These are phyloP conservation scores for Sminthurides aquaticus DNA, from an alignment of 2,888 invertebrate genomes.

Conservation along the genomic window DNA sequence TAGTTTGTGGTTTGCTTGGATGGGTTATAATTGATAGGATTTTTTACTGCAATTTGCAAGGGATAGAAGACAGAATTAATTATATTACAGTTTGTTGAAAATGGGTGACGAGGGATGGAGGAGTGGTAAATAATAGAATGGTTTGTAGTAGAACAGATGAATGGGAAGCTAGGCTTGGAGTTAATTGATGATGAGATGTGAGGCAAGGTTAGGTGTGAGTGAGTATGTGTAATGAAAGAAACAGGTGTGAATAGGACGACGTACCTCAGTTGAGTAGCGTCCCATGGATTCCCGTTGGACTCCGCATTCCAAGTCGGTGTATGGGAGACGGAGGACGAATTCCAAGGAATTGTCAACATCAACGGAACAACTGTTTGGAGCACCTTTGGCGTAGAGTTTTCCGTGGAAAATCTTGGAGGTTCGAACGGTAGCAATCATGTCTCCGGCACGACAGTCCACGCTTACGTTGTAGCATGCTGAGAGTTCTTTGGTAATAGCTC, in stretches of 20 bases:
- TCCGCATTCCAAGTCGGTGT: constrained; percentile 86
- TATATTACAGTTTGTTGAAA: too few relatives aligned
- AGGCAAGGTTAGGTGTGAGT: too few relatives aligned
- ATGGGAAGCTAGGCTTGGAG: too few relatives aligned
- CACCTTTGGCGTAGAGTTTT: constrained; percentile 89
- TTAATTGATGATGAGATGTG: too few relatives aligned
- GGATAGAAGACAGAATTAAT: too few relatives aligned
- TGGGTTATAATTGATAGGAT: too few relatives aligned
- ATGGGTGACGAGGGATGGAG: too few relatives aligned
- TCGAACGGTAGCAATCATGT: constrained; percentile 86
- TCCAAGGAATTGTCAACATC: constrained; percentile 81
- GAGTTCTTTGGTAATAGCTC: constrained; percentile 83
- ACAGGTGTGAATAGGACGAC: neutral
- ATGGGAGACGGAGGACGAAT: constrained; percentile 85
- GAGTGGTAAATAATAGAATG: too few relatives aligned
- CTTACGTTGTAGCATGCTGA: constrained; percentile 91
- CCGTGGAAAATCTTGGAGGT: constrained; percentile 88
- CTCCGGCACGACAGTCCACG: constrained; percentile 82
- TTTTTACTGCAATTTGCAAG: too few relatives aligned
- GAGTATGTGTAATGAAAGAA: too few relatives aligned
- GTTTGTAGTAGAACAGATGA: too few relatives aligned
- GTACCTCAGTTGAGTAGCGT: constrained; percentile 77
- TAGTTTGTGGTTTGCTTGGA: too few relatives aligned
- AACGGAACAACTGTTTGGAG: constrained; percentile 83
- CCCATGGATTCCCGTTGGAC: constrained; percentile 82